Evolutionary conservation across 1,140 invertebrate species (phyloP).

Genomic region (Zaprionus lachaisei): DNA sequence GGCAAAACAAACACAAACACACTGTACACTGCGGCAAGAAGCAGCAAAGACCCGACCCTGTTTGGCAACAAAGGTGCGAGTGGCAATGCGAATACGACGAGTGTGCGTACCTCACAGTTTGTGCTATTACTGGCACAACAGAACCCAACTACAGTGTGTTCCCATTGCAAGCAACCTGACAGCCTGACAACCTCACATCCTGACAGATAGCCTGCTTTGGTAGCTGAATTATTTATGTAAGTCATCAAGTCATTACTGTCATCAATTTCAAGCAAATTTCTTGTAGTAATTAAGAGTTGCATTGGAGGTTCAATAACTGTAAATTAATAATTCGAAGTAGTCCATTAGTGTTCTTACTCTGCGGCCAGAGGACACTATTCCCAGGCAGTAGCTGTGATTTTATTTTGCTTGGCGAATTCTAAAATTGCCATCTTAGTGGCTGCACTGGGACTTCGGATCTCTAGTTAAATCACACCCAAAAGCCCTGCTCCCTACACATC

Average conservation of each 20-base stretch:
- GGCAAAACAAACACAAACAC: constrained; percentile 6
- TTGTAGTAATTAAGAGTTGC: neutral
- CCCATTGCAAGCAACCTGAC: neutral
- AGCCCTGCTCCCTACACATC: neutral
- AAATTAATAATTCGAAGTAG: neutral
- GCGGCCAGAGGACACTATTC: neutral
- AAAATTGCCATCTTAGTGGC: neutral
- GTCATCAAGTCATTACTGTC: neutral
- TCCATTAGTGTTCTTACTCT: neutral
- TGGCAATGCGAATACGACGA: neutral
- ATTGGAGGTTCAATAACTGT: neutral
- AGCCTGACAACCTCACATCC: no score
- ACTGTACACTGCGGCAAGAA: neutral
- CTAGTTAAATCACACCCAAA: neutral
- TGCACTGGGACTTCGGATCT: neutral
- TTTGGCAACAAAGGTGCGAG: constrained; percentile 6
- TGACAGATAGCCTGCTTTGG: neutral
- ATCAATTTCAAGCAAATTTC: neutral
- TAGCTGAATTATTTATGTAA: neutral
- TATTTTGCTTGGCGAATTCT: neutral
- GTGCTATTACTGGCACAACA: constrained; percentile 1
- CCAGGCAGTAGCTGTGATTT: neutral
- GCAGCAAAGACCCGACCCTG: neutral
- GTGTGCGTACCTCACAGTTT: neutral
- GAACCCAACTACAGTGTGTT: neutral